phyloP scores from a whole-genome alignment of 92 coral and sea anemone species.

The Isaurus tuberculatus region DNA sequence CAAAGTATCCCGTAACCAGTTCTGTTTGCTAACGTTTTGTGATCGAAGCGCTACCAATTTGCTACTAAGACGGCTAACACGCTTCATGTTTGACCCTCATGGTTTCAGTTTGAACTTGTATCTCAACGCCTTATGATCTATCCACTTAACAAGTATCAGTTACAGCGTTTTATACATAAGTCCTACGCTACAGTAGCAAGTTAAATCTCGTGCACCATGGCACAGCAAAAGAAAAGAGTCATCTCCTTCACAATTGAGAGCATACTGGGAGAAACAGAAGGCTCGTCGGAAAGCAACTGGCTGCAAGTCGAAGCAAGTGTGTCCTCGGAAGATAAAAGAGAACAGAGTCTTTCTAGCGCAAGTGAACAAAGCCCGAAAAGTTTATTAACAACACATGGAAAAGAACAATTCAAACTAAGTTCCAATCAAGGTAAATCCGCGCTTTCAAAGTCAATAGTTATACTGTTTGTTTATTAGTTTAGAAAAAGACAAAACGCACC shows the following conservation, averaged over 20 bases:
- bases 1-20: background rate
- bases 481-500: background rate
- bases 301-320: background rate
- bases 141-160: background rate
- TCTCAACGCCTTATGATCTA: background rate
- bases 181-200: background rate
- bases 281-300: background rate
- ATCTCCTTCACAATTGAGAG: slow-evolving; percentile 43
- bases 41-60: slow-evolving; percentile 22
- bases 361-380: background rate
- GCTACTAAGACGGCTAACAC: background rate
- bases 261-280: slow-evolving; percentile 17
- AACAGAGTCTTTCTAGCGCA: background rate
- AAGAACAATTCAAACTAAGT: background rate
- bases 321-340: slow-evolving; percentile 2
- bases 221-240: slow-evolving; percentile 2
- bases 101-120: background rate
- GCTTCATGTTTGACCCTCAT: background rate
- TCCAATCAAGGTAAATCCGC: background rate
- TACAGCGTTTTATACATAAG: background rate
- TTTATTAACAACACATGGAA: background rate
- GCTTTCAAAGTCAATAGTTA: background rate
- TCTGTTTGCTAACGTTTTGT: slow-evolving; percentile 18
- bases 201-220: slow-evolving; percentile 12
- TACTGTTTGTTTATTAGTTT: background rate